These are phyloP conservation scores for Ceratoteleas bidentatus DNA, from an alignment of 1,140 invertebrate genomes.

Conservation along the genomic window DNA sequence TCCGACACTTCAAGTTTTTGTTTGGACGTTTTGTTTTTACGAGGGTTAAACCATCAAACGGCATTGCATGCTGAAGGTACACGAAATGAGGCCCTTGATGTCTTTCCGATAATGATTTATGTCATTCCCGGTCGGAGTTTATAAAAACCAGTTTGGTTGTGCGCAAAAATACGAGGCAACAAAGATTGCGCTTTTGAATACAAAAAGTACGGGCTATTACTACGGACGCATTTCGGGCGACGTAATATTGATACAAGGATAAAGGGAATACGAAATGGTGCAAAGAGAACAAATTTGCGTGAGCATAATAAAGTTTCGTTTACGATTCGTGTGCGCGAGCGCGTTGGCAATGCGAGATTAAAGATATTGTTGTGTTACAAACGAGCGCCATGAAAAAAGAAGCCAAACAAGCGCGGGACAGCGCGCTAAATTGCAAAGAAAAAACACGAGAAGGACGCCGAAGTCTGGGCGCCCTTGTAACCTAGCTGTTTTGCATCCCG, in stretches of 20 bases:
- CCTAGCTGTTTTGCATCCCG: conserved; percentile 42
- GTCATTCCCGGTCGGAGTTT: conserved; percentile 38
- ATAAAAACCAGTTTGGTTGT: conserved; percentile 54
- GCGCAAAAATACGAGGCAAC: conserved; percentile 51
- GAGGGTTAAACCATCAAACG: conserved; percentile 2
- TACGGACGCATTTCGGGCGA: conserved; percentile 19
- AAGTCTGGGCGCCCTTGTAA: conserved; percentile 44
- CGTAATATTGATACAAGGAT: conserved; percentile 55
- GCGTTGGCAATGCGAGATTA: conserved; percentile 44
- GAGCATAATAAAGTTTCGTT: conserved; percentile 64
- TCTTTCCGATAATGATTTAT: conserved; percentile 53
- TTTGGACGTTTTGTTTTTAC: background rate
- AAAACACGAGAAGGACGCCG: conserved; percentile 35
- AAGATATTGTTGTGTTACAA: conserved; percentile 59
- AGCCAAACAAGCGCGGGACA: conserved; percentile 28
- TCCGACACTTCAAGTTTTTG: background rate
- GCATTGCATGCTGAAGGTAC: conserved; percentile 3
- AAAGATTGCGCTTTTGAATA: conserved; percentile 44
- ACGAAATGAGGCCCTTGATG: conserved; percentile 10
- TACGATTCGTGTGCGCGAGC: conserved; percentile 51
- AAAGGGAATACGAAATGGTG: conserved; percentile 44
- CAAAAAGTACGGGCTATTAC: conserved; percentile 45
- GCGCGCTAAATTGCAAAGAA: conserved; percentile 49
- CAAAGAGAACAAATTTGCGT: conserved; percentile 47
- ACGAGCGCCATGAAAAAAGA: conserved; percentile 48